phyloP scores from a whole-genome alignment of 1,140 invertebrate genomes.

The Nephotettix cincticeps region DNA sequence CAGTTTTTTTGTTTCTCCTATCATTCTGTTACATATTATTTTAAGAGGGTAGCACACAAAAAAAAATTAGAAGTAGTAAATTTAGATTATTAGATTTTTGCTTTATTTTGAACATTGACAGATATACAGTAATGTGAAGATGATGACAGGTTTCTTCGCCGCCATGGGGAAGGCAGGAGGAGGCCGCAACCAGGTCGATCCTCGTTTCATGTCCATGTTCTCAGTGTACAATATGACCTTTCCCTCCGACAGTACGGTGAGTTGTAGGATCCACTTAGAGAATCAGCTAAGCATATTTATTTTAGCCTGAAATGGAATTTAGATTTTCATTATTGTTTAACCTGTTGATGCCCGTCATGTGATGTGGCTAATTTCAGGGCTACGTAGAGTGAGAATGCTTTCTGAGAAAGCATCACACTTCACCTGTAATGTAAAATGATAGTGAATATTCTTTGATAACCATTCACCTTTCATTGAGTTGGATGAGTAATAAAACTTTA shows the following conservation, averaged over 20 bases:
- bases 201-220: conserved; percentile 87
- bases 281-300: neutral
- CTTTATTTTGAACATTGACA: neutral
- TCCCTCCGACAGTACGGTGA: conserved; percentile 72
- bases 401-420: no score
- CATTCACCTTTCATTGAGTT: no score
- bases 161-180: conserved; percentile 83
- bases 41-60: neutral
- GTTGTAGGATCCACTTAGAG: neutral
- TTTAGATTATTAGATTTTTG: neutral
- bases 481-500: no score
- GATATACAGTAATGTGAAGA: neutral
- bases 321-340: no score
- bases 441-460: no score
- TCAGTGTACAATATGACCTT: conserved; percentile 82
- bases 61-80: neutral
- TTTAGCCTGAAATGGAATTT: neutral
- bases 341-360: no score
- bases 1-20: no score
- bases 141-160: conserved; percentile 63
- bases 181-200: conserved; percentile 85
- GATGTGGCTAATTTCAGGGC: no score
- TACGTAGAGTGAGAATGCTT: no score
- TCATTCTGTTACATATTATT: no score
- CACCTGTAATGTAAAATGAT: no score